A percentile compares a stretch with the other conserved stretches of the same genome.
Evolutionary conservation across 2,797 vertebrate genomes (phyloP).

Genomic region (Notolabrus celidotus): DNA sequence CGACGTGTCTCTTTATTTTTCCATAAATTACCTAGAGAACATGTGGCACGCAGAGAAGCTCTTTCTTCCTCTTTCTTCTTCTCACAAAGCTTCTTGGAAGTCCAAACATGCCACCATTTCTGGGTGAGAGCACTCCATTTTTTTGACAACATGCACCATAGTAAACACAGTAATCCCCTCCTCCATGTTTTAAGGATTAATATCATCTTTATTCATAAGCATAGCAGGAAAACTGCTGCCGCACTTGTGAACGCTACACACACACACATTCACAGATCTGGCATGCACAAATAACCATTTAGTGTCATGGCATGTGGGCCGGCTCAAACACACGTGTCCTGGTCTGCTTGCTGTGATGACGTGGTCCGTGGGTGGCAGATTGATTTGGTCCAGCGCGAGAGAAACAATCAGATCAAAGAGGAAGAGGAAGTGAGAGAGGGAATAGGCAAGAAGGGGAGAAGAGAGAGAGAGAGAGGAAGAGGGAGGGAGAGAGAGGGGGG

Average conservation of each 20-base stretch:
- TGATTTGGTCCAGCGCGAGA: constrained; percentile 64
- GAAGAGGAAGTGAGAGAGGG: constrained; percentile 37
- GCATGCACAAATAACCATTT: constrained; percentile 31
- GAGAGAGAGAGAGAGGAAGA: constrained; percentile 10
- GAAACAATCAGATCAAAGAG: constrained; percentile 78
- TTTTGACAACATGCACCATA: constrained; percentile 43
- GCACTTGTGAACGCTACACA: constrained; percentile 27
- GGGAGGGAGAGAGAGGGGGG: not conserved
- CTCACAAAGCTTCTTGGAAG: constrained; percentile 53
- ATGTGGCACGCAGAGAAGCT: constrained; percentile 32
- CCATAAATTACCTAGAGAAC: constrained; percentile 51
- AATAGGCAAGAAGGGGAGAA: constrained; percentile 1
- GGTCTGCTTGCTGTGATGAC: constrained; percentile 47
- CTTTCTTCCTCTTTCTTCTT: constrained; percentile 9
- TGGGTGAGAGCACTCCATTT: constrained; percentile 53
- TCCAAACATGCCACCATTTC: constrained; percentile 48
- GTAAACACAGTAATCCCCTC: constrained; percentile 74
- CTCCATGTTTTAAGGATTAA: constrained; percentile 78
- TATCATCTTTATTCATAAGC: constrained; percentile 77
- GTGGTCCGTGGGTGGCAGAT: constrained; percentile 69
- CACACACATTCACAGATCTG: constrained; percentile 3
- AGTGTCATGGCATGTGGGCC: constrained; percentile 36
- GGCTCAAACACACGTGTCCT: constrained; percentile 52
- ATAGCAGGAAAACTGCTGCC: constrained; percentile 52
- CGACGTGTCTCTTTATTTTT: constrained; percentile 40